A percentile compares a stretch with the other conserved stretches of the same genome.
Conservation (phyloP, 2,113 vertebrate species). For the Cynoglossus semilaevis region DNA sequence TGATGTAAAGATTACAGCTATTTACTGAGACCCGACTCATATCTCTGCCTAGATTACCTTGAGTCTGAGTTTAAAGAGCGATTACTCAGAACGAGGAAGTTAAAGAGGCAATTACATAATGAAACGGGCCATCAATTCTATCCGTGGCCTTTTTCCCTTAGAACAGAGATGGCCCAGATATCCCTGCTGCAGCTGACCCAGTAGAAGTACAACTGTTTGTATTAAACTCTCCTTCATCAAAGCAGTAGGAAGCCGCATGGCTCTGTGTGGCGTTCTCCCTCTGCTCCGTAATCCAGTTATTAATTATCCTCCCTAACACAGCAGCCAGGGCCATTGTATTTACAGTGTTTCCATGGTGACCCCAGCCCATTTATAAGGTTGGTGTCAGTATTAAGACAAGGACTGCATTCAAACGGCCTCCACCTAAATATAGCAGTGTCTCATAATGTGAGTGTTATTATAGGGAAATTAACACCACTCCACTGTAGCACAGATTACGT, state of each 20-base stretch:
- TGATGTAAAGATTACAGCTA: slow-evolving; percentile 74
- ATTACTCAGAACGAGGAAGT: slow-evolving; percentile 74
- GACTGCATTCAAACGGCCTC: slow-evolving; percentile 85
- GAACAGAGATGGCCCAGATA: slow-evolving; percentile 75
- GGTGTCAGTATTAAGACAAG: slow-evolving; percentile 85
- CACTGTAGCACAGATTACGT: slow-evolving; percentile 36
- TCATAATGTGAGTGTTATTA: slow-evolving; percentile 62
- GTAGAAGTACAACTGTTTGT: slow-evolving; percentile 76
- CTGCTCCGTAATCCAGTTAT: slow-evolving; percentile 81
- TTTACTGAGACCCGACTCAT: slow-evolving; percentile 73
- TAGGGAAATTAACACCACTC: slow-evolving; percentile 55
- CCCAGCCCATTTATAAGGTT: slow-evolving; percentile 86
- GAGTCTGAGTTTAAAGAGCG: slow-evolving; percentile 76
- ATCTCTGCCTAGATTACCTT: slow-evolving; percentile 71
- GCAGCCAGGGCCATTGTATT: slow-evolving; percentile 76
- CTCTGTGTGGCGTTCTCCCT: slow-evolving; percentile 71
- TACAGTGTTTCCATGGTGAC: slow-evolving; percentile 90
- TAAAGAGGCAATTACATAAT: slow-evolving; percentile 78
- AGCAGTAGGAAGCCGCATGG: slow-evolving; percentile 58
- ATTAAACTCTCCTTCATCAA: slow-evolving; percentile 75
- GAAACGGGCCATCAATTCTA: slow-evolving; percentile 74
- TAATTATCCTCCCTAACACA: slow-evolving; percentile 82
- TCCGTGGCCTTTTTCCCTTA: slow-evolving; percentile 66
- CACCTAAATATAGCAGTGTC: slow-evolving; percentile 68
- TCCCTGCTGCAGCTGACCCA: slow-evolving; percentile 71